phyloP scores from a whole-genome alignment of 2,888 invertebrate genomes.

The Drosophila limbata region DNA sequence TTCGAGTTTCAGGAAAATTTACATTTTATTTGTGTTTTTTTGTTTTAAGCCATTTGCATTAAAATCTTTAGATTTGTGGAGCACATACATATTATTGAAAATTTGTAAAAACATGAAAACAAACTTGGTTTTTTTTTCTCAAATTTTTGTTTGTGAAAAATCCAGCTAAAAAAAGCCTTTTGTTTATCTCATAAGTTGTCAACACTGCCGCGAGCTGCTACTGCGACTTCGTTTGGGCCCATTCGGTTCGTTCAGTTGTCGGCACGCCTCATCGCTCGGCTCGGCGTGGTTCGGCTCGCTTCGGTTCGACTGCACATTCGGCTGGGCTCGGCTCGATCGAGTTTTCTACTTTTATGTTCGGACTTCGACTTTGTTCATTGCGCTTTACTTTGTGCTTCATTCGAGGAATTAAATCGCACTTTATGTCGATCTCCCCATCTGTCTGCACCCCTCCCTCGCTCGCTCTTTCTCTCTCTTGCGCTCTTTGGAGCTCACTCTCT shows the following conservation, averaged over 20 bases:
- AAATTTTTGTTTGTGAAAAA: neutral
- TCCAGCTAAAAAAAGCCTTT: neutral
- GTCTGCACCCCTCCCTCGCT: neutral
- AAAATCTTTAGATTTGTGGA: too few relatives aligned
- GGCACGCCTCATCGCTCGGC: conserved; percentile 34
- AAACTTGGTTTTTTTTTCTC: too few relatives aligned
- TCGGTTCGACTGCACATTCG: conserved; percentile 33
- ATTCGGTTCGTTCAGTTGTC: conserved; percentile 15
- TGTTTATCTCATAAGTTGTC: neutral
- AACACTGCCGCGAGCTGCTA: neutral
- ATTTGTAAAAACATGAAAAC: neutral
- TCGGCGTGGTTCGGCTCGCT: conserved; percentile 29
- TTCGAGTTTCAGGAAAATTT: neutral
- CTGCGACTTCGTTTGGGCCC: conserved; percentile 39
- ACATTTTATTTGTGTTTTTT: too few relatives aligned
- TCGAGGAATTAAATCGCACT: conserved; percentile 78
- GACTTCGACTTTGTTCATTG: conserved; percentile 73
- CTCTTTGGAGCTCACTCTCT: conserved; percentile 23
- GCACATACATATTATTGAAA: neutral
- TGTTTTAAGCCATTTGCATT: too few relatives aligned
- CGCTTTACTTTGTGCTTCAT: conserved; percentile 77
- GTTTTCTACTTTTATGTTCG: conserved; percentile 64
- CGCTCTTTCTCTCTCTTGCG: conserved; percentile 11
- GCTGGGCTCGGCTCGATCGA: conserved; percentile 64
- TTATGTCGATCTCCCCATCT: conserved; percentile 43